Evolutionary conservation across 2,888 invertebrate genomes (phyloP), one percentile per base, ranked within the genome.

Genomic region (Busseola fusca): DNA sequence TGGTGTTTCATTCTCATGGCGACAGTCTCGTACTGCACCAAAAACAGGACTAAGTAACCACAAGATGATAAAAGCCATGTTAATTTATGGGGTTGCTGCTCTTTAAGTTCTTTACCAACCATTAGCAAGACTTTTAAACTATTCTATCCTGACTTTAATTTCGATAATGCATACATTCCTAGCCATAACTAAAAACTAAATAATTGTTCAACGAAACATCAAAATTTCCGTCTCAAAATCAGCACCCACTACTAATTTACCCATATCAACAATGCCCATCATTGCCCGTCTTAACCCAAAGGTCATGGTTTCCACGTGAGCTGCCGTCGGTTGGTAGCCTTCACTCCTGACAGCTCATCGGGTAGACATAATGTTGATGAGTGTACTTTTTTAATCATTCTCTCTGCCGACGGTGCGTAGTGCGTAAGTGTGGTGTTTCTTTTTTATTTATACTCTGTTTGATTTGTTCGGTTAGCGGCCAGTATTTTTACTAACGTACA

Each of bases 291-390:
- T 88, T 88, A 90, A 89, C 89, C 91, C 80, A 67, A 77, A 83
- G 91, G 90, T 87, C 86, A 87, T 73, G 77, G 86, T 80, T 80
- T 75, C 86, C 81, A 83, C 84, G 77, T 83, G 83, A 83, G 85
- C 82, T 85, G 84, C 81, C 72, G 83, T 87, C 86, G 88, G 91
- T 89, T 93, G 89, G 94, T 93, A 94, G 94, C 93, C 91, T 84
- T 86, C 84, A 87, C 84, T 88, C 87, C 88, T 91, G 94, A 94
- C 95, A 93, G 93, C 84, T 92, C 93, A 92, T 91, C 88, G 90
- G 83, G 81, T 89, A 75, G 93, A 93, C 93, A 91, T 93, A 92
- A 93, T 91, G 91, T 91, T 92, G 92, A 91, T 89, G 91, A 90
- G 91, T 73, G 66, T 91, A 87, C 87, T 87, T 90, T 91, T 92